phyloP scores from a whole-genome alignment of 2,113 vertebrate species.

The Columba livia region DNA sequence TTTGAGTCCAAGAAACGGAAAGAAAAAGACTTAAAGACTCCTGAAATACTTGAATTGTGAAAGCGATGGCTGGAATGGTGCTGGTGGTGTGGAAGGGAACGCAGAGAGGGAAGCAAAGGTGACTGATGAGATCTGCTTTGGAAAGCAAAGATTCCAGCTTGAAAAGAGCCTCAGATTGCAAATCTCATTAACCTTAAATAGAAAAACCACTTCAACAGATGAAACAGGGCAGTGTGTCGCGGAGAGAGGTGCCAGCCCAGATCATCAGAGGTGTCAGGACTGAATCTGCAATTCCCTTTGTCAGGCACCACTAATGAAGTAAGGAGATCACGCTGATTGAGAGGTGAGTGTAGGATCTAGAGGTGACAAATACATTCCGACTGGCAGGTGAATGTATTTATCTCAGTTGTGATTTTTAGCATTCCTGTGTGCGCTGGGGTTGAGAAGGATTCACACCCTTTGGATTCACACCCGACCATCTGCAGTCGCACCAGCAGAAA shows the following conservation, averaged over 20 bases:
- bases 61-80: neutral
- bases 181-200: conserved; percentile 23
- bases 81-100: neutral
- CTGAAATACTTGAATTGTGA: neutral
- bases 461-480: neutral
- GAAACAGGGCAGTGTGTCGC: neutral
- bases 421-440: neutral
- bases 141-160: conserved; percentile 9
- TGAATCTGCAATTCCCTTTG: neutral
- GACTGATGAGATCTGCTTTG: neutral
- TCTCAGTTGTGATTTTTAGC: neutral
- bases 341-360: neutral
- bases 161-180: neutral
- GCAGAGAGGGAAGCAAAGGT: neutral
- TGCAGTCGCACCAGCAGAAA: neutral
- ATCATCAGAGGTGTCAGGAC: neutral
- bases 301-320: neutral
- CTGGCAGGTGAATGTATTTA: neutral
- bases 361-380: neutral
- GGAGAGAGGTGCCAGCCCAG: neutral
- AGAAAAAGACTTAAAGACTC: neutral
- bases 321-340: neutral
- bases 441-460: neutral
- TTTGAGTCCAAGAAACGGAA: neutral
- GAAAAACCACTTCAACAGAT: neutral